Evolutionary conservation across 2,888 invertebrate species (phyloP), one percentile per base, ranked within the genome.

Genomic region (Tenthredo livida): DNA sequence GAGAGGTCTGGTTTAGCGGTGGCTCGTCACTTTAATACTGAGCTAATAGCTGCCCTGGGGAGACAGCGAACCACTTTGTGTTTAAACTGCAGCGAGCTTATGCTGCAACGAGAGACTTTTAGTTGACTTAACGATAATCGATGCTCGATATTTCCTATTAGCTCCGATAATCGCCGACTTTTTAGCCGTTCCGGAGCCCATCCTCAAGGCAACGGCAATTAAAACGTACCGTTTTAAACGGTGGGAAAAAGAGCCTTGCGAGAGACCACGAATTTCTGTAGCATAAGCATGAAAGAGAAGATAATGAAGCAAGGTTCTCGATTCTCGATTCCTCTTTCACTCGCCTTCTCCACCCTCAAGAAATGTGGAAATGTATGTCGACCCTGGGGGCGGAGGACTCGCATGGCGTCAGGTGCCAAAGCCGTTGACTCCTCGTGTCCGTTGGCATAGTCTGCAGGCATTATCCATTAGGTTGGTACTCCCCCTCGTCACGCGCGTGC

Each of bases 351-450:
- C n/a, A 25, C 61, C 25, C 61, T 21, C 6, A 29, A 61, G n/a
- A n/a, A 54, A 67, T 17, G 33, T 33, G 17, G 4, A 67, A 33
- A 17, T 2, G 17, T 33, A 33, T 33, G 29, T 67, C 29, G 77
- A 54, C 50, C 25, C 33, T 12, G 54, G 33, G 77, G 75, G 9
- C 43, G 43, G 25, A 40, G 43, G 47, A 50, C 50, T n/a, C 50
- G 50, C 10, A 61, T 61, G 75, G 84, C 85, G 92, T 92, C 92
- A 92, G 92, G 92, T 92, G 92, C 91, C 86, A 88, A 88, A 89
- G 91, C 92, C 92, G 92, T 92, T 92, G 92, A 92, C 91, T 83
- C 67, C 83, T 58, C 21, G 91, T 91, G 90, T 90, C 92, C 92
- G 92, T 92, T 92, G 91, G 83, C 67, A 50, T 90, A 87, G 89